Evolutionary conservation across 2,888 invertebrate species (phyloP), one percentile per base, ranked within the genome.

Genomic region (Microctonus aethiopoides): DNA sequence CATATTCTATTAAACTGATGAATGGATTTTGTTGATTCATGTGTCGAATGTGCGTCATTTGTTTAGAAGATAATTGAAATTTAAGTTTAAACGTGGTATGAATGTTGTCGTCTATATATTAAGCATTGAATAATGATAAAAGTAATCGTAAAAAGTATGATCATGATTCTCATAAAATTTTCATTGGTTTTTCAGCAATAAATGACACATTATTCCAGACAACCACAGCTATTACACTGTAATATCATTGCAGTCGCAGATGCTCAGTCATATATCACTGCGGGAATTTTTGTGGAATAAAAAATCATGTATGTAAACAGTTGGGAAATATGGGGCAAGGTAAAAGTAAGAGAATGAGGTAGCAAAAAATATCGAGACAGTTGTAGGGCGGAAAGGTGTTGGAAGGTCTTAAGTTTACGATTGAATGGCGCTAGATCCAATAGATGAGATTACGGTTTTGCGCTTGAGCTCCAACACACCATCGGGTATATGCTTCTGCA

Each of bases 401-500:
- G 20, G n/a, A 22, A 34, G 63, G 52, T 63, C 24, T 63, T 20
- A 16, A 63, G 52, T 63, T 63, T 63, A 63, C 63, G 63, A 63
- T 51, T 29, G 52, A 63, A 52, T 63, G 63, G 29, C 52, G 52
- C 34, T 20, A 63, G 34, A 63, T 63, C 63, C 63, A 63, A 63
- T 63, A 63, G 63, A 63, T 63, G 52, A 63, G 52, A 63, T 63
- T 63, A 63, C 63, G 34, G 63, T 51, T 63, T 51, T 34, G 63
- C 63, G 52, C 51, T 63, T 52, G 52, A 52, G 36, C 34, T 52
- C 52, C 63, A 63, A 63, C 52, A 63, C 52, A 34, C 29, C 62
- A 62, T 26, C 22, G 32, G 11, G 32, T 34, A 52, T 26, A 24
- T 54, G 26, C 34, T 52, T 11, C 16, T 16, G 13, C 51, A 51